Evolutionary conservation across 2,113 vertebrate genomes (phyloP), one percentile per base, ranked within the genome.

Genomic region (Melanotaenia duboulayi): DNA sequence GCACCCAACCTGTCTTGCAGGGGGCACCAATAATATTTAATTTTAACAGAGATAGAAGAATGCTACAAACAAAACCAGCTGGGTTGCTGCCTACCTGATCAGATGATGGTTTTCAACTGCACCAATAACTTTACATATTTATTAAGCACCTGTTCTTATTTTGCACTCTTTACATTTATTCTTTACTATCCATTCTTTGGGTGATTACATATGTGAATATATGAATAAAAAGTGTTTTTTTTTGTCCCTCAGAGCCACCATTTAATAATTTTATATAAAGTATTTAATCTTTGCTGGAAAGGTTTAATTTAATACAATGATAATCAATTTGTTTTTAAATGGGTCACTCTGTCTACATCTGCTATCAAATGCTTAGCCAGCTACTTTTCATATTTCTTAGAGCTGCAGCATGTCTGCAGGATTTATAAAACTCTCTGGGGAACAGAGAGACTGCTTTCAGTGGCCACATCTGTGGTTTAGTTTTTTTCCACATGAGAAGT

Each of bases 381-480:
- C 80, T 42, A 70, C 56, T 72, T 67, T 73, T 73, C 54, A 42
- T 49, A 54, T 76, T 64, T 65, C 65, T 69, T 22, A n/a, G 44
- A 42, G 64, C 55, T 44, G 55, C 64, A 65, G 16, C 51, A 17
- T 65, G 49, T 51, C 25, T 78, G 67, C 59, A 57, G 71, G 69
- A 73, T 79, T 81, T 74, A 60, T 61, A 65, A 75, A 61, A 64
- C 71, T 56, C 76, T 84, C 83, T 55, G 54, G 78, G 76, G 76
- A 78, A 58, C n/a, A 57, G 28, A 81, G 54, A 50, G 14, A 17
- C 46, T 25, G 35, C 71, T 80, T 79, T 87, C 71, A 75, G 66
- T 17, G 57, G 75, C 59, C 63, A 75, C 80, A 80, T 85, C 75
- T 82, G 85, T 60, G 75, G n/a, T 56, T 78, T 51, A 39, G 75